Base-by-base conservation (phyloP, 2,113 vertebrate genomes). In the Pyxicephalus adspersus region DNA sequence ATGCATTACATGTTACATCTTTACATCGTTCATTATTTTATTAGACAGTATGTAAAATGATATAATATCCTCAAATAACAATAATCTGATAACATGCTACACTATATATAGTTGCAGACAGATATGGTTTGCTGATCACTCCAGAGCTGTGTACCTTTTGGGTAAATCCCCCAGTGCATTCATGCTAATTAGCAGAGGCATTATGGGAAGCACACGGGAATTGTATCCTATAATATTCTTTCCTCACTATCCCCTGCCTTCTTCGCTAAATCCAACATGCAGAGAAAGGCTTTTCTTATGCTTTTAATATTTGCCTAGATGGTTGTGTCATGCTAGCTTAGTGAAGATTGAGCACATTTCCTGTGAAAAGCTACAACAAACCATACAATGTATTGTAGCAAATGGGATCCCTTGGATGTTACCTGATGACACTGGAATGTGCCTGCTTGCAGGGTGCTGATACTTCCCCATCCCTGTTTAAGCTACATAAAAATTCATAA, bases 271-370 rank as follows among this genome's bases (percentile, higher is more conserved):
- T 73, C 68, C 67, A 64, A 58, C 71, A 75, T 1, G 60, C n/a
- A 34, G 29, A 82, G 52, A 74, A 57, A 11, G 28, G 63, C 31
- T 55, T 64, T 63, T 52, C 55, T 75, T 64, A 26, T 66, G 50
- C 67, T 72, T 65, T 52, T 73, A 81, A 55, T 54, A 65, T 64
- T 64, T 65, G 79, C 74, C 79, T 81, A 74, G 68, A 54, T 55
- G 68, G 52, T 63, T 73, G 68, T 52, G 70, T 81, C 68, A 81
- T 81, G 79, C 70, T 81, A 74, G 79, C 45, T 81, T 81, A 81
- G 79, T 57, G 45, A 74, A 64, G 67, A 81, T 81, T 81, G 60
- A 81, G 38, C 61, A 64, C 79, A 74, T 81, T 81, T 81, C 79
- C 68, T 74, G 68, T 81, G 78, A 81, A 74, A 64, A 78, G 64